Percentiles rank a stretch among this genome's conserved stretches.
These are phyloP conservation scores for Cepaea hortensis DNA, from an alignment of 2,888 invertebrate genomes.

Conservation along the genomic window DNA sequence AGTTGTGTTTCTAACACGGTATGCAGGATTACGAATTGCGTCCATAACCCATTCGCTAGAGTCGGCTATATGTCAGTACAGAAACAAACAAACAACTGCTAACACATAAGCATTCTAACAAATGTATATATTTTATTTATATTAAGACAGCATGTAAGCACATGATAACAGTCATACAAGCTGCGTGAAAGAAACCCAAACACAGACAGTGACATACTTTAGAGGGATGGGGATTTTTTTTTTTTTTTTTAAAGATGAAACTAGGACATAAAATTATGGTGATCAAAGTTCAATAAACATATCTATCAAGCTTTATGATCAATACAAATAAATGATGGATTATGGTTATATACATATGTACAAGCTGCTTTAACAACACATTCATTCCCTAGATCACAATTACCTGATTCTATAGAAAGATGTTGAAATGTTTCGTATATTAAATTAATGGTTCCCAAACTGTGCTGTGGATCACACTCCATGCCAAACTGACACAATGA, in stretches of 20 bases:
- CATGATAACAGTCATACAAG: background rate
- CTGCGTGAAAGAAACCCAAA: background rate
- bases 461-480: too few relatives aligned
- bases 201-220: background rate
- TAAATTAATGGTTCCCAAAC: too few relatives aligned
- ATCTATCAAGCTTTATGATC: background rate
- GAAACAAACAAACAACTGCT: too few relatives aligned
- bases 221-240: background rate
- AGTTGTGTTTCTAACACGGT: too few relatives aligned
- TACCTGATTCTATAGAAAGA: background rate
- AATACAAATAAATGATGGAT: background rate
- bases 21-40: too few relatives aligned
- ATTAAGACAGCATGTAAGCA: background rate
- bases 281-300: background rate
- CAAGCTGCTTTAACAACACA: background rate
- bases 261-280: background rate
- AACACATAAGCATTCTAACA: too few relatives aligned
- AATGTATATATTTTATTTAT: background rate
- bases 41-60: too few relatives aligned
- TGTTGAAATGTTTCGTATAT: too few relatives aligned
- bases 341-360: slow-evolving; percentile 13
- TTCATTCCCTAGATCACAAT: background rate
- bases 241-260: background rate
- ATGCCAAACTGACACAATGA: too few relatives aligned
- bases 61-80: too few relatives aligned